Evolutionary conservation across 2,888 invertebrate genomes (phyloP).

Genomic region (Mesopsocus fuscifrons): DNA sequence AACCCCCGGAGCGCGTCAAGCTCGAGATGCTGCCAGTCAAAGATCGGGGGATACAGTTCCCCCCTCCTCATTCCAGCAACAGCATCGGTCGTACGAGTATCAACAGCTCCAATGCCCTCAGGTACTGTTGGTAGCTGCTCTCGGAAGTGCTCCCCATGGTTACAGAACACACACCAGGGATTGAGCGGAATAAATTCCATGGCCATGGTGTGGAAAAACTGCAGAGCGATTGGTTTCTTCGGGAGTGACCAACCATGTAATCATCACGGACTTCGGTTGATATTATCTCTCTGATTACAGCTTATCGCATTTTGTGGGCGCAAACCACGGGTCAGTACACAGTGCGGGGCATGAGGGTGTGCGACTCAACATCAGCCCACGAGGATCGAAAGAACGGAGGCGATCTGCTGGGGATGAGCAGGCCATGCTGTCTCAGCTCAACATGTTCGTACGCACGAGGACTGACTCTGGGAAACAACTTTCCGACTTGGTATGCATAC

Average conservation of each 20-base stretch:
- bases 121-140: neutral
- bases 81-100: constrained; percentile 23
- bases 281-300: neutral
- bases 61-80: constrained; percentile 23
- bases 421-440: constrained; percentile 35
- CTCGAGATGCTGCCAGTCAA: constrained; percentile 17
- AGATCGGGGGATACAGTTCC: neutral
- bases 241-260: too few relatives aligned
- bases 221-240: too few relatives aligned
- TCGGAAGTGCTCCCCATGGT: too few relatives aligned
- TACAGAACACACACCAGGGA: too few relatives aligned
- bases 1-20: constrained; percentile 32
- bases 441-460: constrained; percentile 57
- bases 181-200: neutral
- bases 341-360: neutral
- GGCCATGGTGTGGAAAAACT: neutral
- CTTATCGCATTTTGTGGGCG: constrained; percentile 11
- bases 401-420: constrained; percentile 70
- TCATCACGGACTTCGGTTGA: too few relatives aligned
- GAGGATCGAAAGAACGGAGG: constrained; percentile 40
- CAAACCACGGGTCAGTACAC: constrained; percentile 13
- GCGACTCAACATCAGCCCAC: constrained; percentile 21
- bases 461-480: constrained; percentile 74
- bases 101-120: constrained; percentile 9
- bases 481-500: constrained; percentile 45